Evolutionary conservation across 2,797 vertebrate genomes (phyloP).

Genomic region (Galaxias olidus): DNA sequence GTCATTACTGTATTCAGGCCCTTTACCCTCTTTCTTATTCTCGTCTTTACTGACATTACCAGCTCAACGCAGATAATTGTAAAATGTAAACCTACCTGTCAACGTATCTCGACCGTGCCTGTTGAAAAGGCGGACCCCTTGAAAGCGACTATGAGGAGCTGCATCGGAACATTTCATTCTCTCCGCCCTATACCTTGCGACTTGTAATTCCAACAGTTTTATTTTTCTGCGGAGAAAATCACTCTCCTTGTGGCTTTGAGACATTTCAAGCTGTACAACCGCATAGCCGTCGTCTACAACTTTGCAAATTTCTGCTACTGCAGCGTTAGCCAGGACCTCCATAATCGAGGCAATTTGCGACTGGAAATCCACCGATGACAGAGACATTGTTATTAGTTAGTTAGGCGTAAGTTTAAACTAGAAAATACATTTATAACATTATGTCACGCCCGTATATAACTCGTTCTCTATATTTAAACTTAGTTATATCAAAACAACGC

Average conservation of each 20-base stretch:
- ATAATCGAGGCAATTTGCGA: conserved; percentile 31
- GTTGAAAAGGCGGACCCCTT: conserved; percentile 45
- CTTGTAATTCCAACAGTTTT: conserved; percentile 60
- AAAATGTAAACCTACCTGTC: conserved; percentile 33
- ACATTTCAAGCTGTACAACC: conserved; percentile 18
- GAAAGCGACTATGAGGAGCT: conserved; percentile 36
- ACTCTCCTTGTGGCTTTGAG: conserved; percentile 32
- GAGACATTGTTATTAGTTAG: conserved; percentile 8
- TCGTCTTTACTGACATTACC: too few species aligned
- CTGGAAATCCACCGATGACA: conserved; percentile 12
- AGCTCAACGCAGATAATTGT: background rate
- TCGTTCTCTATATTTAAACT: too few species aligned
- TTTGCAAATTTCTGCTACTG: conserved; percentile 34
- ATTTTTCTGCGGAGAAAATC: conserved; percentile 54
- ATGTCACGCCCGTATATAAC: too few species aligned
- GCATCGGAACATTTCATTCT: conserved; percentile 39
- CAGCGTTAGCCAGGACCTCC: conserved; percentile 31
- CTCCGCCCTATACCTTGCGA: conserved; percentile 50
- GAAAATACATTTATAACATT: too few species aligned
- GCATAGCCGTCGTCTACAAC: conserved; percentile 31
- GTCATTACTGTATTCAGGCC: too few species aligned
- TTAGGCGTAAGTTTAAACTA: too few species aligned
- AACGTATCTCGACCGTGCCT: conserved; percentile 32
- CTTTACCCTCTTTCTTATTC: too few species aligned
- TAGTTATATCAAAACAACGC: too few species aligned